phyloP scores from a whole-genome alignment of 2,113 vertebrate genomes.

The Paralichthys olivaceus region DNA sequence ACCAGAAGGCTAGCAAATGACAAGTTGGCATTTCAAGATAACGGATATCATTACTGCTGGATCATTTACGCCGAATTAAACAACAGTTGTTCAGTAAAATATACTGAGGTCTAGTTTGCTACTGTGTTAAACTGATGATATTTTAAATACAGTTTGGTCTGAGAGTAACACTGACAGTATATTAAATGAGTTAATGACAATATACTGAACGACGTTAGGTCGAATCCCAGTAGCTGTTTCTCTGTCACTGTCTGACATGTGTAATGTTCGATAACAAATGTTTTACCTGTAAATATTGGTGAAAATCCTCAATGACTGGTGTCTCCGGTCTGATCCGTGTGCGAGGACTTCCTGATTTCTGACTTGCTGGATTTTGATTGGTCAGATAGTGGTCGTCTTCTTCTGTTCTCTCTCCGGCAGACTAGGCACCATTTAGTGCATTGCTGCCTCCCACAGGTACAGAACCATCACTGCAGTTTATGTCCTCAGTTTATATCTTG shows the following conservation, averaged over 20 bases:
- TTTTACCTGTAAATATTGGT: slow-evolving; percentile 15
- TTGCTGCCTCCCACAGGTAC: too few species aligned
- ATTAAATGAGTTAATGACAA: neutral
- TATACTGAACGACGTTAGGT: neutral
- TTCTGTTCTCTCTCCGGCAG: too few species aligned
- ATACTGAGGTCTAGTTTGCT: too few species aligned
- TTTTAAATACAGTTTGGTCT: neutral
- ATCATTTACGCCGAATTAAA: neutral
- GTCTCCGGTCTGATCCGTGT: neutral
- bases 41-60: too few species aligned
- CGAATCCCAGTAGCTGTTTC: too few species aligned
- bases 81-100: neutral
- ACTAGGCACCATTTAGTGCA: too few species aligned
- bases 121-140: neutral
- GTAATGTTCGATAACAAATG: neutral
- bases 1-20: neutral
- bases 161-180: neutral
- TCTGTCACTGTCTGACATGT: neutral
- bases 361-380: slow-evolving; percentile 36
- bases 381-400: neutral
- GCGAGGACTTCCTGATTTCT: slow-evolving; percentile 35
- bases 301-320: neutral
- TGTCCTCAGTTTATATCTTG: too few species aligned
- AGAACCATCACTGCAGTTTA: too few species aligned
- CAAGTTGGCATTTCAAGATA: neutral